Base-by-base conservation (phyloP, 2,113 vertebrate species). In the Thamnophis sirtalis region DNA sequence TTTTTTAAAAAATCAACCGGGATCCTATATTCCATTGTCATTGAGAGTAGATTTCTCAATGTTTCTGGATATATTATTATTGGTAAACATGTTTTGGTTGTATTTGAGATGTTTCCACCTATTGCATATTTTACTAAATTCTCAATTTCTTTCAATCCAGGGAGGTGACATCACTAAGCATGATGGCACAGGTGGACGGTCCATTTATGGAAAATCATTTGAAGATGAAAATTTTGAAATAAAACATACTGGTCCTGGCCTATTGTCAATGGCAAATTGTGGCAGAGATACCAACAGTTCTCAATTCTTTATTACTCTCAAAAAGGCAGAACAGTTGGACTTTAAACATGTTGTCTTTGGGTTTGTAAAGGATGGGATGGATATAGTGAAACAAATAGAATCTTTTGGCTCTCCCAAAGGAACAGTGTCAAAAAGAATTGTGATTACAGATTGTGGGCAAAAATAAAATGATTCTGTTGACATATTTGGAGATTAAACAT, bases 271-370 rank as follows among this genome's bases (percentile, higher is more conserved):
- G 99, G 99, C 98, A 87, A 99, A 98, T 95, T 95, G 54, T 0
- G 98, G 99, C 55, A 98, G 94, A 0, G 95, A 99, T 97, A 99
- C 98, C 3, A 99, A 99, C 97, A 98, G 96, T 96, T 99, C 99
- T 21, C 99, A 99, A 91, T 99, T 99, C 95, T 99, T 99, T 95
- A 99, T 99, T 96, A 99, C 98, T 9, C 95, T 99, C 95, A 99
- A 98, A 95, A 99, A 99, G 96, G 97, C 98, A 4, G 98, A 99
- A 95, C 97, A 98, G 96, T 97, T 99, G 96, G 98, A 99, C 98
- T 99, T 98, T 92, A 99, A 99, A 95, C 98, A 99, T 33, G 99
- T 99, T 85, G 98, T 98, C 17, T 99, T 99, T 92, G 99, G 99
- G 7, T 98, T 98, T 96, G 98, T 99, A 91, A 98, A 96, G 92